Base-by-base conservation (phyloP, 2,888 invertebrate genomes). In the Hymenopus coronatus region DNA sequence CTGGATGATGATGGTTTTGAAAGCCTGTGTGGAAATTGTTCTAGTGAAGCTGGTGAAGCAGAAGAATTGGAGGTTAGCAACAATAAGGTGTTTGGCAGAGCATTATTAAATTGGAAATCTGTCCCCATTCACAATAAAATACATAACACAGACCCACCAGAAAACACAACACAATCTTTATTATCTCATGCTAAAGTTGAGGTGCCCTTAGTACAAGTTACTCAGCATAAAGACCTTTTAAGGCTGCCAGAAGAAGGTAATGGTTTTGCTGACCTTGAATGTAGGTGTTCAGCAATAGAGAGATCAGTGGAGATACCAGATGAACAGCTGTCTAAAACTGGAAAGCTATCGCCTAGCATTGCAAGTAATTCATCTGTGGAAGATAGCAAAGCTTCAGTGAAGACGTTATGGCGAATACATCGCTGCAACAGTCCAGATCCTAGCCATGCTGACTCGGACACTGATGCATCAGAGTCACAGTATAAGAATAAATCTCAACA, bases 1-100 rank as follows among this genome's bases (percentile, higher is more conserved):
- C 93, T 93, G 94, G 97, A 92, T 90, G 97, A 97, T 92, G 97
- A 97, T 92, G 97, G 97, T 25, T 97, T 97, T 92, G 97, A 97
- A 93, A 97, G 97, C 92, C 94, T 97, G 14, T 97, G 97, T 91
- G 97, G 97, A 15, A 97, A 97, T 92, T 96, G 96, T 91, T 97
- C 97, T 0, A 95, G 96, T 91, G 95, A 95, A 88, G 96, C 96
- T 91, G 95, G 95, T 84, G 94, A 94, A 91, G 54, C 54, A 15
- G 54, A 85, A 40, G 86, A 86, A 25, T 15, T 81, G 28, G 25
- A 70, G 14, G 40, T 28, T 46, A 46, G n/a, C 27, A 40, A 46
- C 25, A 70, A 70, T 70, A 70, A 70, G 25, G 54, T 70, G 54
- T 70, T 20, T 70, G 85, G 40, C 70, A 89, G 86, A 83, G 33